Evolutionary conservation across 2,113 vertebrate species (phyloP).

Genomic region (Grammomys surdaster): DNA sequence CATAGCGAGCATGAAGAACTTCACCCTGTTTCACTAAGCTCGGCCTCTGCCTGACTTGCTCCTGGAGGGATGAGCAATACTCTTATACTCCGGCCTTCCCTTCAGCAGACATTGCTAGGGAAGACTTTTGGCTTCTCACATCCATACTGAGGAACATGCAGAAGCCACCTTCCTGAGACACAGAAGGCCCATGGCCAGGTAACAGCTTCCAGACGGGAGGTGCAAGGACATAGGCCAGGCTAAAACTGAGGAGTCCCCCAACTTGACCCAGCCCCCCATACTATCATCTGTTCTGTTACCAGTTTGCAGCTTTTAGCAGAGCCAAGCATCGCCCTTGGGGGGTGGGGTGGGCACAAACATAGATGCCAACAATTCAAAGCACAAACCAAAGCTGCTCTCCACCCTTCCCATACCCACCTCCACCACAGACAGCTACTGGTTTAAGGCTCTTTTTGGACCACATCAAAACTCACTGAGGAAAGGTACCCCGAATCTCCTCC

Average conservation of each 20-base stretch:
- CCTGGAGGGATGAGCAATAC: background rate
- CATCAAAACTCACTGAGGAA: slow-evolving; percentile 63
- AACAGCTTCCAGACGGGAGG: slow-evolving; percentile 23
- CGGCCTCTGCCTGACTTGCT: background rate
- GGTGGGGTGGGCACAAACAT: slow-evolving; percentile 66
- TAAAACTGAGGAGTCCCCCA: background rate
- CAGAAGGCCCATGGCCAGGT: background rate
- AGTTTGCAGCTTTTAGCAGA: slow-evolving; percentile 68
- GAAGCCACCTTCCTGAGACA: slow-evolving; percentile 69
- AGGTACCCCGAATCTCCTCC: background rate
- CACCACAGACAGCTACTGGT: slow-evolving; percentile 60
- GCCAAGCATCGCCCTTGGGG: slow-evolving; percentile 28
- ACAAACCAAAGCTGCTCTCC: slow-evolving; percentile 49
- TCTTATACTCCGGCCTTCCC: slow-evolving; percentile 46
- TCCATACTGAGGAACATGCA: background rate
- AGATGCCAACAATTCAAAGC: slow-evolving; percentile 65
- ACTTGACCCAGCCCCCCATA: background rate
- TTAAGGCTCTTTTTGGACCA: slow-evolving; percentile 78
- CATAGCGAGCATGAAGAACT: background rate
- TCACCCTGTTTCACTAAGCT: slow-evolving; percentile 45
- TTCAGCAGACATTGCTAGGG: slow-evolving; percentile 27
- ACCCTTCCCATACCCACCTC: slow-evolving; percentile 2
- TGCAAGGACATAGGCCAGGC: background rate
- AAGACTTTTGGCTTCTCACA: slow-evolving; percentile 9
- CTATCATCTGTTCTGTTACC: slow-evolving; percentile 11